These are phyloP conservation scores for Ochropleura plecta DNA, from an alignment of 2,888 invertebrate genomes.

Conservation along the genomic window DNA sequence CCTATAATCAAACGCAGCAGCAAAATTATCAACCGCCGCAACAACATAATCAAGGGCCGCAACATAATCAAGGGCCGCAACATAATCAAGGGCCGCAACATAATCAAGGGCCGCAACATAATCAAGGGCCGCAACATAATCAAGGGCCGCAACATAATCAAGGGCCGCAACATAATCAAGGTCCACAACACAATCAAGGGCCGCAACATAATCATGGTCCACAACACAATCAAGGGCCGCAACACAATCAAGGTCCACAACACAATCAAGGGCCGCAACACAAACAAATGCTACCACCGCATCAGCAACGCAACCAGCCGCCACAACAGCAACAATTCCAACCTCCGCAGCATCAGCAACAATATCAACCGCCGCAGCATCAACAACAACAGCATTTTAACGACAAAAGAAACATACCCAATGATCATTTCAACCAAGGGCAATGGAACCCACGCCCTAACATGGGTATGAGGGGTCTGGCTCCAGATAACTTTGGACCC, in stretches of 20 bases:
- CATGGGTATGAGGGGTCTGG: slow-evolving; percentile 36
- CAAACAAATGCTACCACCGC: slow-evolving; percentile 14
- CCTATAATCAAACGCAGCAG: not conserved
- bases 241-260: slow-evolving; percentile 21
- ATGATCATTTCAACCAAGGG: slow-evolving; percentile 55
- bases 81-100: slow-evolving; percentile 18
- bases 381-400: slow-evolving; percentile 42
- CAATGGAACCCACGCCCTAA: slow-evolving; percentile 43
- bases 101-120: slow-evolving; percentile 8
- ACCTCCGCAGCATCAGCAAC: slow-evolving; percentile 45
- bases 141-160: slow-evolving; percentile 20
- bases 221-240: slow-evolving; percentile 17
- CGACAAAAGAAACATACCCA: slow-evolving; percentile 49
- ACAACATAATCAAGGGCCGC: not conserved
- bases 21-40: no score
- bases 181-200: slow-evolving; percentile 14
- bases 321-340: slow-evolving; percentile 36
- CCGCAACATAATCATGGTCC: slow-evolving; percentile 23
- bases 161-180: not conserved
- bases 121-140: slow-evolving; percentile 16
- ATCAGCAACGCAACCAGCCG: slow-evolving; percentile 35
- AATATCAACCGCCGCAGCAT: slow-evolving; percentile 36
- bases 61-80: slow-evolving; percentile 12
- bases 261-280: slow-evolving; percentile 36
- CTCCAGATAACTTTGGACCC: slow-evolving; percentile 49